phyloP scores from a whole-genome alignment of 2,888 invertebrate species.

The Drosophila mimetica region DNA sequence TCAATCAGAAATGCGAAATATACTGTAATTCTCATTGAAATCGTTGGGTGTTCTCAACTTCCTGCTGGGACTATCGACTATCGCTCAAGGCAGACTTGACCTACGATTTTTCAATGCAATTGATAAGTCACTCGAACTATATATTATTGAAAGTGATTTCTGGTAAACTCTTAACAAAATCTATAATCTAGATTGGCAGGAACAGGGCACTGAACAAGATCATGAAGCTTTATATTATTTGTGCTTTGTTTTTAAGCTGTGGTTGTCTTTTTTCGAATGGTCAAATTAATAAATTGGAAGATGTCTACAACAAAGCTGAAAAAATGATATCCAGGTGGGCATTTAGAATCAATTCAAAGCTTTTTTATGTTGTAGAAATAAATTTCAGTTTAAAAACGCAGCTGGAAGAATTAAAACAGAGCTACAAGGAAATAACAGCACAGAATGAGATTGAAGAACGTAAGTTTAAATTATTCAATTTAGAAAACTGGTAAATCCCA shows the following conservation, averaged over 20 bases:
- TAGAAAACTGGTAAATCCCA: background rate
- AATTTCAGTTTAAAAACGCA: conserved; percentile 39
- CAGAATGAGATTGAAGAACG: background rate
- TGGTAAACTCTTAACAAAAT: background rate
- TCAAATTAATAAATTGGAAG: background rate
- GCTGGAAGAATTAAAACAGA: conserved; percentile 35
- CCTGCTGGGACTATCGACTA: conserved; percentile 17
- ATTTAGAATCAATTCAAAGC: too few species aligned
- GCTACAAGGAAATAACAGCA: background rate
- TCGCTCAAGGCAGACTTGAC: conserved; percentile 39
- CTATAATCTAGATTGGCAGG: background rate
- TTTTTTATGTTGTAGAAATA: background rate
- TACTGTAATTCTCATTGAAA: conserved; percentile 12
- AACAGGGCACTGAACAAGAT: conserved; percentile 11
- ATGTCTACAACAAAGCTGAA: conserved; percentile 36
- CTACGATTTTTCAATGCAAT: conserved; percentile 33
- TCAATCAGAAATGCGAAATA: conserved; percentile 7
- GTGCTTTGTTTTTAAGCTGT: background rate
- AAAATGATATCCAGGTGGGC: conserved; percentile 42
- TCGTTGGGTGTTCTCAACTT: conserved; percentile 17
- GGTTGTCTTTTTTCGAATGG: background rate
- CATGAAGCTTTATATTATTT: conserved; percentile 11
- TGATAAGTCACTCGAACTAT: conserved; percentile 38
- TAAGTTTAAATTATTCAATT: background rate
- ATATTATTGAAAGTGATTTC: background rate